Base-by-base conservation (phyloP, 2,888 invertebrate genomes). In the Orchesella flavescens region DNA sequence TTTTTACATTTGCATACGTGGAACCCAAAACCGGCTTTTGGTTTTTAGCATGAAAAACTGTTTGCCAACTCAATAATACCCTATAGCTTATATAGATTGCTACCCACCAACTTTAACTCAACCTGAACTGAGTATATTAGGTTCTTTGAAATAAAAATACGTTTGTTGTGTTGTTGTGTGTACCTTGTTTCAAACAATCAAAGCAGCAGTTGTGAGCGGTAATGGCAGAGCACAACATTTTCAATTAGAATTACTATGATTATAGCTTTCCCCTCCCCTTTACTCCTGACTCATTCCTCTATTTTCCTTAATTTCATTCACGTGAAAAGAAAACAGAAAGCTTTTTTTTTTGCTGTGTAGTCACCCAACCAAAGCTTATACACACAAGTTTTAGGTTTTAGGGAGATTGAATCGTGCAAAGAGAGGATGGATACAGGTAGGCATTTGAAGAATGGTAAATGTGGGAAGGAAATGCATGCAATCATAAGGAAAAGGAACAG, bases 391-490 rank as follows among this genome's bases (percentile, higher is more conserved):
- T 43, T 24, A n/a, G n/a, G 43, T 66, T n/a, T 44, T 46, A 5
- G 12, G 9, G 34, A 44, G 23, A 66, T 66, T 66, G 12, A 19
- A 46, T 7, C 21, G 17, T 24, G 44, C 68, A 46, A n/a, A 66
- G 66, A 66, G 19, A 43, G 19, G n/a, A 43, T 57, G 49, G 15
- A 15, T 49, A 49, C 10, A 49, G 44, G 44, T 44, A 9, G 44
- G 12, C 34, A 34, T 34, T 34, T 34, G 34, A 34, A 34, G 34
- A 34, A 34, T 12, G n/a, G 5, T 49, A 49, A 49, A n/a, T 13
- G 24, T 43, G 49, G 63, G 49, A 55, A 55, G n/a, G 76, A 59
- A 46, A 69, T 61, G 61, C 77, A 77, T 69, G 77, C 69, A 77
- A 77, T 69, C 61, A 46, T 68, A 75, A 24, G 15, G 17, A 23